Evolutionary conservation across 2,797 vertebrate genomes (phyloP).

Genomic region (Pangasius macronema): DNA sequence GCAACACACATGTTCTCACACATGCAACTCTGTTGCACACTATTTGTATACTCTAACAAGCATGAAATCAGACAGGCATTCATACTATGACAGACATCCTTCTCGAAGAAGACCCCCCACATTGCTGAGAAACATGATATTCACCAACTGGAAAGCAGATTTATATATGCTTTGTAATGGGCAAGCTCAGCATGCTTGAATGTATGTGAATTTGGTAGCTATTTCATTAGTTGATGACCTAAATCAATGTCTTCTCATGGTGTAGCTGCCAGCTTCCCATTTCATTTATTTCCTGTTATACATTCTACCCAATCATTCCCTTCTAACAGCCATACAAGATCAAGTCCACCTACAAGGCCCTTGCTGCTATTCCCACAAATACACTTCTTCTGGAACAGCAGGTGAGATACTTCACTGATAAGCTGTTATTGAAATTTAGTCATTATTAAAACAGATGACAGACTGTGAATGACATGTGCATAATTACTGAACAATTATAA

Average conservation of each 20-base stretch:
- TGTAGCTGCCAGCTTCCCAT: not conserved
- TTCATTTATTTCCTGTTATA: conserved; percentile 1
- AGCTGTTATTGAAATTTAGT: conserved; percentile 14
- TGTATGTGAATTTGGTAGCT: not conserved
- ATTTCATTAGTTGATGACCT: not conserved
- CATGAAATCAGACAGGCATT: conserved; percentile 2
- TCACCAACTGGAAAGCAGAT: not conserved
- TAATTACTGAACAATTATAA: conserved; percentile 21
- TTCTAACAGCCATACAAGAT: conserved; percentile 85
- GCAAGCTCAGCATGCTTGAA: conserved; percentile 4
- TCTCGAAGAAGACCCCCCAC: not conserved
- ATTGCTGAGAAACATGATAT: conserved; percentile 19
- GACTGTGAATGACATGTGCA: conserved; percentile 16
- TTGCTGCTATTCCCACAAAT: conserved; percentile 97
- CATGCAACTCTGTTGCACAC: conserved; percentile 24
- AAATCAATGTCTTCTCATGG: not conserved
- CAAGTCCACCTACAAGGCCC: conserved; percentile 91
- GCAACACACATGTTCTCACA: conserved; percentile 65
- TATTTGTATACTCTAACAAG: conserved; percentile 46
- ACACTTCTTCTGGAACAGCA: conserved; percentile 95
- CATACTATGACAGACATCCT: not conserved
- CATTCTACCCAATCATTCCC: conserved; percentile 52
- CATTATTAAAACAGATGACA: not conserved
- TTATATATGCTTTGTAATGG: conserved; percentile 17
- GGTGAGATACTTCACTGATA: conserved; percentile 77